Percentiles rank a stretch among this genome's conserved stretches.
These are phyloP conservation scores for Proctacanthus coquilletti DNA, from an alignment of 1,140 invertebrate genomes.

Conservation along the genomic window DNA sequence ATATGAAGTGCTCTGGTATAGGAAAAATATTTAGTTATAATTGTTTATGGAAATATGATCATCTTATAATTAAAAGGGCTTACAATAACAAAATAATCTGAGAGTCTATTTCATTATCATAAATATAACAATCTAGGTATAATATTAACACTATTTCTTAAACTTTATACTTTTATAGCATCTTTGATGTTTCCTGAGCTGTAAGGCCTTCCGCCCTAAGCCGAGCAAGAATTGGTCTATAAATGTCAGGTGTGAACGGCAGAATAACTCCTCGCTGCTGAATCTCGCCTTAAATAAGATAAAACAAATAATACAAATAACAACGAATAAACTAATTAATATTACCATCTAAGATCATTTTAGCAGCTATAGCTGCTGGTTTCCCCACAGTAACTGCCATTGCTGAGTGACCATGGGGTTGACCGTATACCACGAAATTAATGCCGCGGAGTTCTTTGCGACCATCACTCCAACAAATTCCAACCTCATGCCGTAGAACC, in stretches of 20 bases:
- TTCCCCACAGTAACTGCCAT: slow-evolving; percentile 97
- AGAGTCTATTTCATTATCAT: no score
- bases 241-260: slow-evolving; percentile 81
- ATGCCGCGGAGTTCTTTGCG: slow-evolving; percentile 71
- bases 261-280: slow-evolving; percentile 83
- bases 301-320: slow-evolving; percentile 5
- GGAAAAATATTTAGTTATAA: no score
- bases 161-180: slow-evolving; percentile 10
- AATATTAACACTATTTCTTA: not conserved
- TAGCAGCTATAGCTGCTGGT: slow-evolving; percentile 87
- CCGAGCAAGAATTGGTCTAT: slow-evolving; percentile 73
- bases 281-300: slow-evolving; percentile 64
- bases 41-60: no score
- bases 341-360: slow-evolving; percentile 86
- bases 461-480: slow-evolving; percentile 81
- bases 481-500: slow-evolving; percentile 84
- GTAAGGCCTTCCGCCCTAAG: slow-evolving; percentile 71
- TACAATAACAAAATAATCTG: no score
- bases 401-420: slow-evolving; percentile 72
- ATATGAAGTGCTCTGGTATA: no score
- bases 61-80: no score
- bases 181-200: slow-evolving; percentile 46
- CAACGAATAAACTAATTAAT: not conserved
- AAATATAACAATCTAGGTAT: not conserved
- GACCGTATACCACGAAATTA: slow-evolving; percentile 87